A percentile compares a stretch with the other conserved stretches of the same genome.
Evolutionary conservation across 2,888 invertebrate genomes (phyloP).

Genomic region (Drosophila differens): DNA sequence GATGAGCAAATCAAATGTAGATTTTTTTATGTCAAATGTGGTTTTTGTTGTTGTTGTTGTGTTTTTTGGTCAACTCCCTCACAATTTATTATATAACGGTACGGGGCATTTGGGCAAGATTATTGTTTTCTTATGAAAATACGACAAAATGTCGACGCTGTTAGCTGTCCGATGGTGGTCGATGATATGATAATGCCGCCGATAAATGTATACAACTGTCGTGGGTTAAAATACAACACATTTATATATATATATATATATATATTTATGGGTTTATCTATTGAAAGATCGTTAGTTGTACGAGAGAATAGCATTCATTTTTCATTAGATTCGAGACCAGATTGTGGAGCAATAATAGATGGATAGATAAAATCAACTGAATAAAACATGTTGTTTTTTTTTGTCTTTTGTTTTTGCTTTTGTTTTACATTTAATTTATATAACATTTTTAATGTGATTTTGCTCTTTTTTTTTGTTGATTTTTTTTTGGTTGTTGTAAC

Average conservation of each 20-base stretch:
- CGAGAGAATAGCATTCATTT: constrained; percentile 61
- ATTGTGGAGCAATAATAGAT: constrained; percentile 21
- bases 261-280: constrained; percentile 51
- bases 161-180: constrained; percentile 69
- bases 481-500: not conserved
- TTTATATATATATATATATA: constrained; percentile 7
- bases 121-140: constrained; percentile 62
- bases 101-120: constrained; percentile 29
- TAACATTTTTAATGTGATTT: constrained; percentile 31
- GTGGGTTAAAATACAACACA: constrained; percentile 17
- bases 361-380: constrained; percentile 1
- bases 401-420: constrained; percentile 5
- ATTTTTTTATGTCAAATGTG: constrained; percentile 65
- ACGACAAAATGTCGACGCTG: constrained; percentile 75
- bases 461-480: constrained; percentile 2
- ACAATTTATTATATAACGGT: constrained; percentile 78
- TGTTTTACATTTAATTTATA: constrained; percentile 35
- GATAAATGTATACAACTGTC: constrained; percentile 53
- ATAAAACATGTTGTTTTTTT: not conserved
- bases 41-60: constrained; percentile 36
- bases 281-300: constrained; percentile 62
- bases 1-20: constrained; percentile 64
- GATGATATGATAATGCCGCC: constrained; percentile 73
- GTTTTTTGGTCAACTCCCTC: constrained; percentile 62
- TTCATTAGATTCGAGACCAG: constrained; percentile 52